phyloP scores from a whole-genome alignment of 2,888 invertebrate genomes.

The Macropis europaea region DNA sequence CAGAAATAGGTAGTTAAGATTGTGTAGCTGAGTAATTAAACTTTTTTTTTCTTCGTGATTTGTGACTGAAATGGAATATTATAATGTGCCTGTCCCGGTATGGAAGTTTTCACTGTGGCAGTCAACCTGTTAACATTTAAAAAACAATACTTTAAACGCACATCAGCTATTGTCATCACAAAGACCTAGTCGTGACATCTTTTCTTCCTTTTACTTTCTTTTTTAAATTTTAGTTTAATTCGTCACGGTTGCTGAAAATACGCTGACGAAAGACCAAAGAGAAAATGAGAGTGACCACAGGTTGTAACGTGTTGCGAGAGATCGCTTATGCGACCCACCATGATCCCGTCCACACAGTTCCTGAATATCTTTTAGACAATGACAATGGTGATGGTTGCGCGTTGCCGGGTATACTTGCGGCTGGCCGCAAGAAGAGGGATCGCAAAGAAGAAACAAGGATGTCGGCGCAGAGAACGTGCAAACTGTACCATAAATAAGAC shows the following conservation, averaged over 20 bases:
- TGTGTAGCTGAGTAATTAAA: too few species aligned
- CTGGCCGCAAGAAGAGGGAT: slow-evolving; percentile 50
- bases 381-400: slow-evolving; percentile 51
- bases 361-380: slow-evolving; percentile 52
- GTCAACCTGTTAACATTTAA: too few species aligned
- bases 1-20: too few species aligned
- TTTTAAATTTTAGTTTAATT: slow-evolving; percentile 31
- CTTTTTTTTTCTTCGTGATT: too few species aligned
- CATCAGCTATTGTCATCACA: too few species aligned
- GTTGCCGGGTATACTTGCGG: slow-evolving; percentile 53
- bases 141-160: too few species aligned
- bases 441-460: slow-evolving; percentile 46
- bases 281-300: slow-evolving; percentile 63
- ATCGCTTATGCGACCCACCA: slow-evolving; percentile 62
- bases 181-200: too few species aligned
- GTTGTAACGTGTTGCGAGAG: slow-evolving; percentile 69
- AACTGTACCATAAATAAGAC: slow-evolving; percentile 71
- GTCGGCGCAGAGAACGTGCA: slow-evolving; percentile 54
- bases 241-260: slow-evolving; percentile 37
- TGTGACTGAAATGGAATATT: too few species aligned
- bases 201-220: too few species aligned
- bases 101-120: too few species aligned
- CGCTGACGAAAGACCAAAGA: slow-evolving; percentile 24
- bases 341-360: slow-evolving; percentile 53
- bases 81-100: too few species aligned